A percentile compares a stretch with the other conserved stretches of the same genome.
phyloP scores from a whole-genome alignment of 2,113 vertebrate species.

The Upupa epops region DNA sequence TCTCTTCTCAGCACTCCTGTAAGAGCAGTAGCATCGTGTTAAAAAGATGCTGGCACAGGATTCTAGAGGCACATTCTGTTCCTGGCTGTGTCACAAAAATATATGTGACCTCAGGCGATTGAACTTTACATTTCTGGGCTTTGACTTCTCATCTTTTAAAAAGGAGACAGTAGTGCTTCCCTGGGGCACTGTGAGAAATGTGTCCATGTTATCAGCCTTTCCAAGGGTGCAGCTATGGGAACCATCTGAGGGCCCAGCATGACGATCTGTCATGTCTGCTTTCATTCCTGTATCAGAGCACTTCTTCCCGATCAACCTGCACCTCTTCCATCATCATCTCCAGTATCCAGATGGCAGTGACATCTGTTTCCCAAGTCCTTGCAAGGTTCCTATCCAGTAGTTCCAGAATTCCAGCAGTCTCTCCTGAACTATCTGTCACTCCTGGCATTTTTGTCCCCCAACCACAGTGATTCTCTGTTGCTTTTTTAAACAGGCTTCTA shows the following conservation, averaged over 20 bases:
- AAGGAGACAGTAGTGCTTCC: background rate
- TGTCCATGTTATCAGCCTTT: background rate
- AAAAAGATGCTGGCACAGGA: conserved; percentile 17
- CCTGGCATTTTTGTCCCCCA: background rate
- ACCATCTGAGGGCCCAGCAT: background rate
- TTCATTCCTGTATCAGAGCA: background rate
- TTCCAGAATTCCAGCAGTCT: background rate
- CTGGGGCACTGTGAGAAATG: conserved; percentile 14
- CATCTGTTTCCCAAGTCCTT: background rate
- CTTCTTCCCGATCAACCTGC: background rate
- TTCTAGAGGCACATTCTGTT: conserved; percentile 53
- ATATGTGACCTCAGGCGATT: conserved; percentile 5
- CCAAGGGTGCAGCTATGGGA: background rate
- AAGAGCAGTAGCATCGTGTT: conserved; percentile 4
- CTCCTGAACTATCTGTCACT: background rate
- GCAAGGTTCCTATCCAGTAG: background rate
- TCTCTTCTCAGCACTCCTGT: conserved; percentile 3
- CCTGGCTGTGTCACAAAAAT: conserved; percentile 41
- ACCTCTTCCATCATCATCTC: background rate
- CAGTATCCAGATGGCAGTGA: background rate
- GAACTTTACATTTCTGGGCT: conserved; percentile 34
- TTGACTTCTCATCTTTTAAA: conserved; percentile 28
- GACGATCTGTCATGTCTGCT: background rate
- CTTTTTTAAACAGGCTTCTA: background rate
- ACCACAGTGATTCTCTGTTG: background rate